These are phyloP conservation scores for Haemorhous mexicanus DNA, from an alignment of 2,113 vertebrate species.

Conservation along the genomic window DNA sequence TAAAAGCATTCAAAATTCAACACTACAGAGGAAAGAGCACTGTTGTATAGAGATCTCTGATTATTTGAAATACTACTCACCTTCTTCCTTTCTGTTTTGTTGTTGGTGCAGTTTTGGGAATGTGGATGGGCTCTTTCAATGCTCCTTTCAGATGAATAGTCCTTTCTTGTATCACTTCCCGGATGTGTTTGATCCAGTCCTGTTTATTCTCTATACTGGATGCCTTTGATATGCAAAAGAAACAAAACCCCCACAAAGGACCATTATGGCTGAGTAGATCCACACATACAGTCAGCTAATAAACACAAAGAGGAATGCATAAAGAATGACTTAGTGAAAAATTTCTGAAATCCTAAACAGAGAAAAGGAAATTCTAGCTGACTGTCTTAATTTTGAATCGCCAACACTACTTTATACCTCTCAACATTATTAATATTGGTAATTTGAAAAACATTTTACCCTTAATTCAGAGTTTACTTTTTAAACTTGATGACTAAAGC, in stretches of 20 bases:
- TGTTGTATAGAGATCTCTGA: not conserved
- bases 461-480: not conserved
- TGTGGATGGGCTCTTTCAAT: constrained; percentile 97
- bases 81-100: constrained; percentile 91
- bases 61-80: constrained; percentile 64
- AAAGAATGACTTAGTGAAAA: not conserved
- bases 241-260: not conserved
- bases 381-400: not conserved
- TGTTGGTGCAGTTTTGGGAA: constrained; percentile 88
- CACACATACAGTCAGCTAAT: not conserved
- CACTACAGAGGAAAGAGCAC: not conserved
- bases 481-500: not conserved
- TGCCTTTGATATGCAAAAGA: constrained; percentile 76
- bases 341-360: not conserved
- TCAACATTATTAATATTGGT: not conserved
- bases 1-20: not conserved
- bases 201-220: constrained; percentile 99
- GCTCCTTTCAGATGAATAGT: constrained; percentile 97
- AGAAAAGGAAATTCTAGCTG: not conserved
- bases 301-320: not conserved
- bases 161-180: constrained; percentile 97
- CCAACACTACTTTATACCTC: not conserved
- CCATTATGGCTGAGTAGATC: not conserved
- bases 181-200: constrained; percentile 99
- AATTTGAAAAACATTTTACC: not conserved